Base-by-base conservation (phyloP, 2,113 vertebrate species). In the Pimephales promelas region DNA sequence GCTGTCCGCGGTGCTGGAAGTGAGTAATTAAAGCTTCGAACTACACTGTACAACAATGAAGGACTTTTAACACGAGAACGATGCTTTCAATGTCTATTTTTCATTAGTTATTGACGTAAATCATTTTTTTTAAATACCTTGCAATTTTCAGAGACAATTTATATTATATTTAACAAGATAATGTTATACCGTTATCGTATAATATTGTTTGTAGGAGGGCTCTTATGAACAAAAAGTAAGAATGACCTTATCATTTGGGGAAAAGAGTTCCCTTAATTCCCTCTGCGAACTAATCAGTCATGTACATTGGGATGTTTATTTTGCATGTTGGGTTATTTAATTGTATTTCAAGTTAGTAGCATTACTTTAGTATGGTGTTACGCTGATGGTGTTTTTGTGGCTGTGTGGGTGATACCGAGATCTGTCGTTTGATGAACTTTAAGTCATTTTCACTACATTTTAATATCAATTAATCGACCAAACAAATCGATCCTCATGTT, bases 1-100 rank as follows among this genome's bases (percentile, higher is more conserved):
- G 78, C 78, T 79, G 78, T 79, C 78, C 78, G 26, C 11, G 77
- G 77, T 79, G 36, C 59, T 79, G 36, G 64, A 79, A 64, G 31
- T 78, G 26, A 56, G 10, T 5, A 76, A n/a, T n/a, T n/a, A n/a
- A 45, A 24, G 76, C 76, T 78, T 61, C 34, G 2, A 57, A 57
- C 72, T 36, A 11, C 26, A 52, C 40, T 34, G 26, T 18, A 2
- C 22, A 52, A 75, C 26, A 75, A 40, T n/a, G 31, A 22, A 10
- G 18, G 34, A 70, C 66, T 68, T 68, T 40, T 40, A 40, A 40
- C 34, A 11, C 31, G 31, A 68, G 34, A 40, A 40, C 66, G 1
- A 13, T 20, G 34, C 2, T 5, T 68, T 40, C 3, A 20, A 40
- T 36, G 1, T 22, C 18, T 68, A 10, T 5, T 22, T 40, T 40